Evolutionary conservation across 2,113 vertebrate species (phyloP).

Genomic region (Turdus rufiventris): DNA sequence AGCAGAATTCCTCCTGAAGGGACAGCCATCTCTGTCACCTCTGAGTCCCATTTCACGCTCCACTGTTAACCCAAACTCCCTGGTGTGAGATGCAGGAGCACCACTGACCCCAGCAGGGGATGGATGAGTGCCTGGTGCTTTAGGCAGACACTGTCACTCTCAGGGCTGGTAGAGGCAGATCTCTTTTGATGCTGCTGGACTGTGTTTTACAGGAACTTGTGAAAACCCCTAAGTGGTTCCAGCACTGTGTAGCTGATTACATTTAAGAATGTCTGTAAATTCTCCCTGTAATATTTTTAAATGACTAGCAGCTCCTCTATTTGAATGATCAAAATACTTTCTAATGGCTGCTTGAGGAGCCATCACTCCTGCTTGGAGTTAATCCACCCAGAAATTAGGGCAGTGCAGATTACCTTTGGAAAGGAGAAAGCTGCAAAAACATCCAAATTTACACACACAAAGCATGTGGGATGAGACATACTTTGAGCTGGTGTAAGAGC

Average conservation of each 20-base stretch:
- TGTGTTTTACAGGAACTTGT: neutral
- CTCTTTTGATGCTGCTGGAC: neutral
- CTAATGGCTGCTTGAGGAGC: conserved; percentile 10
- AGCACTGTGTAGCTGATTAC: neutral
- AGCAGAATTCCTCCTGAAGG: neutral
- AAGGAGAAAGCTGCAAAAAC: neutral
- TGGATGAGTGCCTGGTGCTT: neutral
- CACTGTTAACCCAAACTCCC: neutral
- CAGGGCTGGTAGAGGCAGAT: neutral
- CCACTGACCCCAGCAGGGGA: neutral
- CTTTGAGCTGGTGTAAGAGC: neutral
- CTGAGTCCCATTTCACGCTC: neutral
- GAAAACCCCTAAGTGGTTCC: neutral
- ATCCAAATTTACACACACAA: neutral
- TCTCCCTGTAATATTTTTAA: neutral
- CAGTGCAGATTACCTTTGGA: neutral
- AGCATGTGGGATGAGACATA: neutral
- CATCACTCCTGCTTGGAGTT: neutral
- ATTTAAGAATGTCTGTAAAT: neutral
- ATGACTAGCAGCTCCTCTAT: neutral
- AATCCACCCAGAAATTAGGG: conserved; percentile 16
- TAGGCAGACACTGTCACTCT: neutral
- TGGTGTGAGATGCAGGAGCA: neutral
- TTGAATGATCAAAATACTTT: conserved; percentile 26
- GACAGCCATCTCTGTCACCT: neutral